A percentile compares a stretch with the other conserved stretches of the same genome.
phyloP scores from a whole-genome alignment of 2,113 vertebrate species.

The Sciurus niger region DNA sequence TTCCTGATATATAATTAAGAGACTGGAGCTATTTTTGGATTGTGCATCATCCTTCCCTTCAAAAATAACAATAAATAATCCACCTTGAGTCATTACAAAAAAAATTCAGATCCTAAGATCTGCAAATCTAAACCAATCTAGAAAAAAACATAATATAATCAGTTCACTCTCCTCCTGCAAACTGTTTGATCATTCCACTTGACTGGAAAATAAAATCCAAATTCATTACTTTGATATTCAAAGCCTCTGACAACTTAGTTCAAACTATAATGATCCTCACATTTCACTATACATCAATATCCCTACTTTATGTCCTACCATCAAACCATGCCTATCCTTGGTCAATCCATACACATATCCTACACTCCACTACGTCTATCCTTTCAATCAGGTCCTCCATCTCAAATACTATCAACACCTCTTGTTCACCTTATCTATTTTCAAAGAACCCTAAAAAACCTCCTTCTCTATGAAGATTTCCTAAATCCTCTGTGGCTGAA shows the following conservation, averaged over 20 bases:
- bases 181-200: not conserved
- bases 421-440: not conserved
- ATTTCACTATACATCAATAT: not conserved
- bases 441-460: not conserved
- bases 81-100: not conserved
- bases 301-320: not conserved
- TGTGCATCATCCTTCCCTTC: not conserved
- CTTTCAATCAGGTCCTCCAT: not conserved
- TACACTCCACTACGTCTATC: not conserved
- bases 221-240: not conserved
- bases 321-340: not conserved
- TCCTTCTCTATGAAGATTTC: not conserved
- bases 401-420: not conserved
- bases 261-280: not conserved
- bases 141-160: not conserved
- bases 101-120: not conserved
- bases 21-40: not conserved
- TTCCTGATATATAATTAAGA: not conserved
- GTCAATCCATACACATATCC: not conserved
- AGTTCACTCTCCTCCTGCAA: not conserved
- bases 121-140: not conserved
- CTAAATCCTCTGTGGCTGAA: conserved; percentile 3
- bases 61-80: not conserved
- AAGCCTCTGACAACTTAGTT: not conserved
- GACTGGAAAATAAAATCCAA: not conserved